A percentile compares a stretch with the other conserved stretches of the same genome.
Evolutionary conservation across 2,888 invertebrate species (phyloP).

Genomic region (Sarcophaga variegata): DNA sequence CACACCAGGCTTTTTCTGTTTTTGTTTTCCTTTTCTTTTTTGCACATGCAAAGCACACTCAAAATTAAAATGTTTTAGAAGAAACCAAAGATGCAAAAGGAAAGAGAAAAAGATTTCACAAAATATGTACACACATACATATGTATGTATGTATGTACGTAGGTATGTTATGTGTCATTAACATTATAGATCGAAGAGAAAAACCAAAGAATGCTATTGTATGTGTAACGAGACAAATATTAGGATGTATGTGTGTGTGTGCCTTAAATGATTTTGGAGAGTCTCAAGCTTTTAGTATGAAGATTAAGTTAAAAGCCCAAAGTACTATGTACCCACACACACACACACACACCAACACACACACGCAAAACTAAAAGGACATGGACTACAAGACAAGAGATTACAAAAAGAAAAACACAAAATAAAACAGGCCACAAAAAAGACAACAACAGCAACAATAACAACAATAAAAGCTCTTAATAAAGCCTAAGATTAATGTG

Average conservation of each 20-base stretch:
- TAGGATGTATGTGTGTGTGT: background rate
- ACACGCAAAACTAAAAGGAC: conserved; percentile 35
- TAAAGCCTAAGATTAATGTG: conserved; percentile 37
- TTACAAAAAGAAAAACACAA: background rate
- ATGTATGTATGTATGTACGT: background rate
- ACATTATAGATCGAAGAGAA: conserved; percentile 46
- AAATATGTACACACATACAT: background rate
- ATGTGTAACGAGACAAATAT: background rate
- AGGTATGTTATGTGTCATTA: conserved; percentile 51
- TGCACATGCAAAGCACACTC: background rate
- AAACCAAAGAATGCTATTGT: conserved; percentile 27
- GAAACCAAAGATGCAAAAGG: background rate
- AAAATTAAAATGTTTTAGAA: background rate
- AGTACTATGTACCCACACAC: conserved; percentile 1
- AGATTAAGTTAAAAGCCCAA: conserved; percentile 46
- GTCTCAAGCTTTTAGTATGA: conserved; percentile 45
- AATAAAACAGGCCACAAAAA: background rate
- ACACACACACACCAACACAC: background rate
- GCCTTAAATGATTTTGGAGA: background rate
- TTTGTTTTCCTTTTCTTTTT: background rate
- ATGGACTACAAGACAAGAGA: conserved; percentile 35
- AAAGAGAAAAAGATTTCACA: conserved; percentile 2
- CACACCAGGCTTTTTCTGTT: too few relatives aligned
- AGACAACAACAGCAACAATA: background rate
- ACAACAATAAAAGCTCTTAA: conserved; percentile 5